These are phyloP conservation scores for Chouioia cunea DNA, from an alignment of 2,888 invertebrate genomes.

Conservation along the genomic window DNA sequence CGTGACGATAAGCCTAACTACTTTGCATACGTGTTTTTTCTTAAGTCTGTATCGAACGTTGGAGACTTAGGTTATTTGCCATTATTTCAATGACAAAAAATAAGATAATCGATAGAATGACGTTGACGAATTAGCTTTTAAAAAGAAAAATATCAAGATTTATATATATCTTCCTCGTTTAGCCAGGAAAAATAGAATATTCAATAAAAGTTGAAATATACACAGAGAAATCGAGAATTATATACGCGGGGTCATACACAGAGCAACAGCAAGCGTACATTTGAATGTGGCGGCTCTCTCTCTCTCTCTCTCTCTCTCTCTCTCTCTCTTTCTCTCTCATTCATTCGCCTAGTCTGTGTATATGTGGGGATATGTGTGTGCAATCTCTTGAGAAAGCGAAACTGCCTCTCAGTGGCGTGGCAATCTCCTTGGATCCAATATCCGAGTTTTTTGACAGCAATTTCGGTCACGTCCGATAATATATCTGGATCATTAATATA, in stretches of 20 bases:
- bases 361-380: constrained; percentile 8
- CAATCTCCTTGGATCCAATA: constrained; percentile 69
- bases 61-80: no score
- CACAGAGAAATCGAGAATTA: no score
- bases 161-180: no score
- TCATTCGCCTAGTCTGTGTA: no score
- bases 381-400: constrained; percentile 15
- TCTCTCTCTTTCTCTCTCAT: no score
- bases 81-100: constrained; percentile 3
- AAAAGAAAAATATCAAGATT: no score
- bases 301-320: no score
- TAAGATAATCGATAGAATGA: no score
- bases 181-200: no score
- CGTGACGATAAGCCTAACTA: constrained; percentile 5
- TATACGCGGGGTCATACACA: no score
- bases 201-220: no score
- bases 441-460: constrained; percentile 70
- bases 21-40: background rate
- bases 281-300: constrained; percentile 37
- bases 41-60: background rate
- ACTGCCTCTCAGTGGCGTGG: constrained; percentile 56
- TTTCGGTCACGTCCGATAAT: constrained; percentile 70
- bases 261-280: constrained; percentile 8
- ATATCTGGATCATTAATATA: constrained; percentile 70
- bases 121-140: no score